Evolutionary conservation across 2,888 invertebrate species (phyloP).

Genomic region (Germaria angustata): DNA sequence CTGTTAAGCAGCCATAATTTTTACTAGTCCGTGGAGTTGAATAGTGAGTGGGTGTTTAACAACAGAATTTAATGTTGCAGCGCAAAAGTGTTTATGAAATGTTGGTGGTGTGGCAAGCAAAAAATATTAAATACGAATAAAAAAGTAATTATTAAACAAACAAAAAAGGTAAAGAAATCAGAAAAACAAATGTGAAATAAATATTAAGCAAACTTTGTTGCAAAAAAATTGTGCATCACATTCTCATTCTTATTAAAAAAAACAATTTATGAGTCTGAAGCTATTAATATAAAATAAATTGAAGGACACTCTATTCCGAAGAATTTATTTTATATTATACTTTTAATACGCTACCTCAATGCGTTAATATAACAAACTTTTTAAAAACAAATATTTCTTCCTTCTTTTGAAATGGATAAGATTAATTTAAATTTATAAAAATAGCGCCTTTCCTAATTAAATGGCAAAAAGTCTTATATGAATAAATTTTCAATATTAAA

Average conservation of each 20-base stretch:
- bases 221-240: conserved; percentile 23
- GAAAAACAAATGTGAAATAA: neutral
- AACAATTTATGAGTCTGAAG: neutral
- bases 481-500: no score
- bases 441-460: no score
- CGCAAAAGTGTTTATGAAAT: conserved; percentile 15
- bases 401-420: no score
- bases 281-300: neutral
- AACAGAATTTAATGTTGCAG: conserved; percentile 22
- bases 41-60: conserved; percentile 8
- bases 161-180: neutral
- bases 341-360: no score
- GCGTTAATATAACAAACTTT: no score
- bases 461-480: no score
- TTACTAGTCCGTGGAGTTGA: conserved; percentile 1
- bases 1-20: conserved; percentile 55
- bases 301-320: neutral
- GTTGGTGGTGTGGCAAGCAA: conserved; percentile 27
- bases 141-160: conserved; percentile 29
- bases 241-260: neutral
- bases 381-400: no score
- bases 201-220: conserved; percentile 29
- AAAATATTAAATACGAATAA: conserved; percentile 10
- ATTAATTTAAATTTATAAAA: no score
- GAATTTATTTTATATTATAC: neutral